Conservation (phyloP, 2,113 vertebrate genomes). For the Ranitomeya imitator region DNA sequence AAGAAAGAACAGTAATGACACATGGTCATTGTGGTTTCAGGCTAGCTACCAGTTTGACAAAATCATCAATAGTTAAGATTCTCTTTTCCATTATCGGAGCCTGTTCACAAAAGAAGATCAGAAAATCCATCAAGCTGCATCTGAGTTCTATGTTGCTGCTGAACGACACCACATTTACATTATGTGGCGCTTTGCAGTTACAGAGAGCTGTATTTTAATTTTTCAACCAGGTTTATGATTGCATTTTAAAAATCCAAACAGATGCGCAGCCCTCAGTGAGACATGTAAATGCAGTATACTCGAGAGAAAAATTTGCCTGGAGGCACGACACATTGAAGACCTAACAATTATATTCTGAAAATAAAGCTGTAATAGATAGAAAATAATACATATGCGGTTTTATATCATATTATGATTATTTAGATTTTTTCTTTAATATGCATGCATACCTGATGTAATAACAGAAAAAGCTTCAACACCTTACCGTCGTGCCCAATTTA, state of each 20-base stretch:
- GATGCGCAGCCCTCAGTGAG: not conserved
- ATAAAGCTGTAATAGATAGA: not conserved
- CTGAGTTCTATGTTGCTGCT: slow-evolving; percentile 6
- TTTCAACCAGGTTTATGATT: not conserved
- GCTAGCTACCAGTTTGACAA: slow-evolving; percentile 46
- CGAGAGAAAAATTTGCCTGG: not conserved
- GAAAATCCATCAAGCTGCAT: slow-evolving; percentile 29
- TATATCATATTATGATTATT: not conserved
- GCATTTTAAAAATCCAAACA: not conserved
- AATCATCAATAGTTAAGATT: slow-evolving; percentile 52
- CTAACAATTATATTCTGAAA: not conserved
- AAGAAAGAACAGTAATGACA: slow-evolving; percentile 52
- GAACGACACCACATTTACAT: slow-evolving; percentile 17
- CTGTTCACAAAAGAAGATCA: slow-evolving; percentile 33
- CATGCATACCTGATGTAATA: too few relatives aligned
- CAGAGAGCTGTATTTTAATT: not conserved
- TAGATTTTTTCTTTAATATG: not conserved
- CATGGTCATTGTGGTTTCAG: slow-evolving; percentile 50
- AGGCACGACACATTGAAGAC: not conserved
- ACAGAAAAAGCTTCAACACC: not conserved
- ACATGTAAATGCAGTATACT: not conserved
- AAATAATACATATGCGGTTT: not conserved
- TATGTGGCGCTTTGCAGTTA: not conserved
- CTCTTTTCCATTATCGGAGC: slow-evolving; percentile 33
- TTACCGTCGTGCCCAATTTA: too few relatives aligned